These are phyloP conservation scores for Scaptomyza polygonia DNA, from an alignment of 2,888 invertebrate genomes.

Conservation along the genomic window DNA sequence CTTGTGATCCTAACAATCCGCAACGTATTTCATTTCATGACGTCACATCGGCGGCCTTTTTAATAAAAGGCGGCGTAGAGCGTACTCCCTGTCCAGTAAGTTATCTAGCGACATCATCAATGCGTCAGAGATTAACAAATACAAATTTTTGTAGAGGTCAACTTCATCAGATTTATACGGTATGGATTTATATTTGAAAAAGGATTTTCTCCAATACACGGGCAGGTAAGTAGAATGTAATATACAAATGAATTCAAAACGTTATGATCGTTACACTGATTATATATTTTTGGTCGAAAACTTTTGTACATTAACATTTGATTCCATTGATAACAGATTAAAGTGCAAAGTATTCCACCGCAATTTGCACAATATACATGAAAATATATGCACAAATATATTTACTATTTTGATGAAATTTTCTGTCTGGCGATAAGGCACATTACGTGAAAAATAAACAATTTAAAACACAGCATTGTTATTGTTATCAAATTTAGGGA, in stretches of 20 bases:
- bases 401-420: constrained; percentile 1
- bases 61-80: constrained; percentile 92
- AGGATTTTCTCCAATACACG: constrained; percentile 97
- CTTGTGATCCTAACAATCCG: constrained; percentile 89
- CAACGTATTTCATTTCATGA: constrained; percentile 92
- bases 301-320: background rate
- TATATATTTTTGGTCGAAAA: background rate
- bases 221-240: constrained; percentile 88
- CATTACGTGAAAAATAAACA: background rate
- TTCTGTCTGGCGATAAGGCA: constrained; percentile 41
- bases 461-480: background rate
- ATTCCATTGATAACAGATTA: constrained; percentile 1
- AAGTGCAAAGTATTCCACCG: constrained; percentile 39
- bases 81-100: constrained; percentile 92
- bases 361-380: background rate
- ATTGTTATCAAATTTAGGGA: background rate
- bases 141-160: constrained; percentile 88
- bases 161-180: constrained; percentile 91
- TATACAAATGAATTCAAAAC: background rate
- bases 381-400: background rate
- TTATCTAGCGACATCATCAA: background rate
- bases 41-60: constrained; percentile 94
- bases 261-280: background rate
- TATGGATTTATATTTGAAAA: constrained; percentile 96
- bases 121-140: background rate